phyloP scores from a whole-genome alignment of 2,797 vertebrate genomes.

The Caiman crocodilus region DNA sequence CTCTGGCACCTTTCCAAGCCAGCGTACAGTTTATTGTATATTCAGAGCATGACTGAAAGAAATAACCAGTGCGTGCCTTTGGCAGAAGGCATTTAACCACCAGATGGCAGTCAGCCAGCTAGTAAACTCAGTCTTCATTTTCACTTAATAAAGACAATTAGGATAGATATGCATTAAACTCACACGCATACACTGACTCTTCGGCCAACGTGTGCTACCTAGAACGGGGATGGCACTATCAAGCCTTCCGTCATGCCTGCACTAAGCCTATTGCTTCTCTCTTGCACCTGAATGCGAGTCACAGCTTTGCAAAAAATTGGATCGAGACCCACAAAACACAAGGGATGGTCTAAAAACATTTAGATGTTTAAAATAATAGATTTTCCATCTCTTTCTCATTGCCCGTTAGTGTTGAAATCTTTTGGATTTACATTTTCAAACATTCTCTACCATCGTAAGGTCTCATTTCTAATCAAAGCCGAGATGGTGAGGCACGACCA shows the following conservation, averaged over 20 bases:
- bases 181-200: fast-evolving
- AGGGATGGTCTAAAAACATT: background rate
- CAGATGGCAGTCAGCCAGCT: slow-evolving; percentile 4
- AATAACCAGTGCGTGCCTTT: fast-evolving
- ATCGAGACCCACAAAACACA: background rate
- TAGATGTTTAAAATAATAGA: background rate
- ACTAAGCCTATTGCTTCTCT: background rate
- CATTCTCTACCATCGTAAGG: fast-evolving
- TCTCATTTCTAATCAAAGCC: background rate
- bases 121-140: background rate
- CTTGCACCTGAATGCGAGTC: background rate
- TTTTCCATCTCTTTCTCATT: background rate
- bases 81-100: background rate
- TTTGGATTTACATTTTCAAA: fast-evolving
- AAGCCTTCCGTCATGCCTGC: fast-evolving
- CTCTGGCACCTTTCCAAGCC: background rate
- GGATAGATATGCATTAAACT: fast-evolving
- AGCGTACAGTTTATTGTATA: background rate
- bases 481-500: background rate
- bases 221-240: fast-evolving
- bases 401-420: fast-evolving
- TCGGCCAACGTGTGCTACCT: background rate
- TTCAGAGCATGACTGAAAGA: background rate
- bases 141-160: background rate
- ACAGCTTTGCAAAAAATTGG: background rate